Evolutionary conservation across 2,797 vertebrate species (phyloP).

Genomic region (Pitangus sulphuratus): DNA sequence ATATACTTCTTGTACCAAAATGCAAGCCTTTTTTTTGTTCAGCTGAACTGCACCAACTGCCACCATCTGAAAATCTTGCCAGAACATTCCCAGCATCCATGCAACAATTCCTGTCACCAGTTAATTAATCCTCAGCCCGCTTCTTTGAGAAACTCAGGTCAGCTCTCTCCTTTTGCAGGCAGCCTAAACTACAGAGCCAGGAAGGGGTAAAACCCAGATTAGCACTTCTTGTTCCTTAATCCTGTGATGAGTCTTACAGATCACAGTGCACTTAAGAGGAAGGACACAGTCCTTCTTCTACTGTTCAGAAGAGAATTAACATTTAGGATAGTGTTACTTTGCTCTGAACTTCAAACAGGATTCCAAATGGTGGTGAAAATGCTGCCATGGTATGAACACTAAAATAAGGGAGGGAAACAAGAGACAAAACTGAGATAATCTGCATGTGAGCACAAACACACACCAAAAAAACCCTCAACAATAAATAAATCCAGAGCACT

Average conservation of each 20-base stretch:
- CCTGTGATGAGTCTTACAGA: not conserved
- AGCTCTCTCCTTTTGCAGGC: not conserved
- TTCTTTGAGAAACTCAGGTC: not conserved
- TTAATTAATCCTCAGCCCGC: not conserved
- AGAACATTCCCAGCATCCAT: not conserved
- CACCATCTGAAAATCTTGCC: not conserved
- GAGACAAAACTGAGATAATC: not conserved
- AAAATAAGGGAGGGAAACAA: not conserved
- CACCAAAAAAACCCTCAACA: not conserved
- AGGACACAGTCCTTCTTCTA: not conserved
- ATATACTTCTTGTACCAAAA: not conserved
- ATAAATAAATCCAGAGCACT: not conserved
- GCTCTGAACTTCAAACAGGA: not conserved
- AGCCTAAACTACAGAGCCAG: not conserved
- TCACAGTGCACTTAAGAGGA: not conserved
- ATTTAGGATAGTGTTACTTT: not conserved
- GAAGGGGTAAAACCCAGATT: not conserved
- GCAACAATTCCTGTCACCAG: not conserved
- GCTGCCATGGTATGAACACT: not conserved
- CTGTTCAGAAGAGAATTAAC: not conserved
- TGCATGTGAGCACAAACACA: not conserved
- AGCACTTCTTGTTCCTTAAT: not conserved
- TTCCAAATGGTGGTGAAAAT: not conserved
- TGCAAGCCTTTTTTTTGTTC: not conserved
- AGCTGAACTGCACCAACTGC: not conserved